phyloP scores from a whole-genome alignment of 2,113 vertebrate species.

The Orycteropus afer region DNA sequence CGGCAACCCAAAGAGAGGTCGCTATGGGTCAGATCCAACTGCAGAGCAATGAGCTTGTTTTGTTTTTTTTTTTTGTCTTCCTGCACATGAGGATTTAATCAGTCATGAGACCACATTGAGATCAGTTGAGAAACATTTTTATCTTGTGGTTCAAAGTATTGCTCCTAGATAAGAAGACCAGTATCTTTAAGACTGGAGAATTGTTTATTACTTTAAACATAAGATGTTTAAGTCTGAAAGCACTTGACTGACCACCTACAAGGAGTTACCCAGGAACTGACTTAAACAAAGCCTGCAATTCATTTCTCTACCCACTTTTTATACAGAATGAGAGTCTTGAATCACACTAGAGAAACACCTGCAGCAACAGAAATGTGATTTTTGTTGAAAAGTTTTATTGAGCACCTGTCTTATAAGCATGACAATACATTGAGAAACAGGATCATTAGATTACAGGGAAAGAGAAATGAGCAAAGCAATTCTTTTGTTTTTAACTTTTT shows the following conservation, averaged over 20 bases:
- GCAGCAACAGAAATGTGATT: not conserved
- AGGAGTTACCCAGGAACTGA: not conserved
- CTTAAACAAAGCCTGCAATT: not conserved
- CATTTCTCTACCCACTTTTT: not conserved
- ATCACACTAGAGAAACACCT: not conserved
- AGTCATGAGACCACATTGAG: not conserved
- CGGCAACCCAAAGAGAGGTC: too few relatives aligned
- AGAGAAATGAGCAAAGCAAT: not conserved
- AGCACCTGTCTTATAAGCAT: not conserved
- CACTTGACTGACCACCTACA: not conserved
- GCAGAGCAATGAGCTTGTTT: too few relatives aligned
- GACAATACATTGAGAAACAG: not conserved
- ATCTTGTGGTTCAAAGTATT: constrained; percentile 41
- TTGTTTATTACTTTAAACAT: not conserved
- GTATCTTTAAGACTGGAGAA: not conserved
- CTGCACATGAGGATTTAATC: not conserved
- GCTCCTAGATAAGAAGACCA: constrained; percentile 2
- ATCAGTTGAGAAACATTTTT: constrained; percentile 11
- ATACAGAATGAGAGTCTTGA: not conserved
- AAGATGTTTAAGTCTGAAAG: not conserved
- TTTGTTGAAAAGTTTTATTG: not conserved
- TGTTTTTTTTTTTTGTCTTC: too few relatives aligned
- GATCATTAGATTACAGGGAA: not conserved
- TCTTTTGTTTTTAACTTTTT: not conserved
- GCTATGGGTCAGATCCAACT: too few relatives aligned